Evolutionary conservation across 2,797 vertebrate genomes (phyloP), one percentile per base, ranked within the genome.

Genomic region (Australoheros facetus): DNA sequence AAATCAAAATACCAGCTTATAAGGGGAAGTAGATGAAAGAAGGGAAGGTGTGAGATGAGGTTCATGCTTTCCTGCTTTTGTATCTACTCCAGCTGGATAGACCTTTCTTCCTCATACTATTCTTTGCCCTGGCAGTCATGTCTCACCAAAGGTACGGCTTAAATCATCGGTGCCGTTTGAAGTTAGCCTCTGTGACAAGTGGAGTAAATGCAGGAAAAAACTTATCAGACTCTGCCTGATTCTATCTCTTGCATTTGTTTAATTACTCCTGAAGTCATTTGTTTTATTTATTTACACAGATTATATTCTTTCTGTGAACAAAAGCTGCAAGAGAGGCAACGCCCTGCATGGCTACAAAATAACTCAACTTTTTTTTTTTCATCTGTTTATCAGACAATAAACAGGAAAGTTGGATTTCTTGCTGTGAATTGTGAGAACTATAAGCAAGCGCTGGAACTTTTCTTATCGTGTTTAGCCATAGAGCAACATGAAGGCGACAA

Each of bases 21-120:
- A 79, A 80, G 90, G 77, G 88, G 88, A 91, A 71, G 85, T 78
- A 78, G 92, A 92, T 92, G 89, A 92, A 93, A 93, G 92, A 93
- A 83, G 80, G 89, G 89, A 94, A 93, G 89, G 91, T 91, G 90
- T 77, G 86, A 93, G 90, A 89, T 91, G 89, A 92, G 85, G 89
- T 92, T 90, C 83, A 86, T 84, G 90, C 82, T 89, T 94, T 93
- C 92, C 91, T 94, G 91, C 88, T 90, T 94, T 94, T 94, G 91
- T 94, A 69, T 87, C 81, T 81, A 23, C 21, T 28, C 85, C 91
- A 92, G 88, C 78, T 93, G 86, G 80, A 82, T 56, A 14, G 87
- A 86, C 54, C 85, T 87, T 89, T 92, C 82, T 91, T 85, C 90
- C 74, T 77, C 42, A 17, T 76, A 56, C 84, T 78, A 84, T 93